Conservation (phyloP, 2,888 invertebrate species). For the Schizotus pectinicornis region DNA sequence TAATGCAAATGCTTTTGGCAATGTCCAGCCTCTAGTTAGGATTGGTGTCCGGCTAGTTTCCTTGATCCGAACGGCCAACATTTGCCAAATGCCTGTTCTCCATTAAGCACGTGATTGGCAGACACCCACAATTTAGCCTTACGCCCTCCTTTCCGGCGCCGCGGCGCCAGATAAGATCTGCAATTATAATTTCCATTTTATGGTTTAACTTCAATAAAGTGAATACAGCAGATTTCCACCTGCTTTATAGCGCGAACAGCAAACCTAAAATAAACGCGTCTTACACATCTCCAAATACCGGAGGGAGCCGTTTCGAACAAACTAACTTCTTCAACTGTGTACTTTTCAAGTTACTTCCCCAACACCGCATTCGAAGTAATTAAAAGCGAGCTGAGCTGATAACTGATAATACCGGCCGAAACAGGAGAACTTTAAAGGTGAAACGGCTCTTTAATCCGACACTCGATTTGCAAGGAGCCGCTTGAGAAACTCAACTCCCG, state of each 20-base stretch:
- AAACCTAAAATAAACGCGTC: conserved; percentile 14
- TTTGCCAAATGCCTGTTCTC: no score
- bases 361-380: conserved; percentile 5
- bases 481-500: conserved; percentile 2
- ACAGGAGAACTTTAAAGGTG: no score
- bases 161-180: conserved; percentile 9
- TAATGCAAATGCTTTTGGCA: no score
- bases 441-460: no score
- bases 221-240: conserved; percentile 12
- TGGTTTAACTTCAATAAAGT: conserved; percentile 11
- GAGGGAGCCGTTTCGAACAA: conserved; percentile 7
- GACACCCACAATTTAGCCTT: no score
- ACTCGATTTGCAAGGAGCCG: no score
- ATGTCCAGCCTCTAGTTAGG: no score
- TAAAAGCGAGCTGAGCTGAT: conserved; percentile 5
- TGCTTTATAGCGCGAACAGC: conserved; percentile 11
- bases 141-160: no score
- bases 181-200: conserved; percentile 15
- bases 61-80: no score
- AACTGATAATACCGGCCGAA: no score
- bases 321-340: conserved; percentile 1
- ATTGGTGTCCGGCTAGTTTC: no score
- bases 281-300: conserved; percentile 10
- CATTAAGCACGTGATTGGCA: no score
- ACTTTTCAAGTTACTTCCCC: conserved; percentile 6